Conservation (phyloP, 2,797 vertebrate genomes). For the Poecilia picta region DNA sequence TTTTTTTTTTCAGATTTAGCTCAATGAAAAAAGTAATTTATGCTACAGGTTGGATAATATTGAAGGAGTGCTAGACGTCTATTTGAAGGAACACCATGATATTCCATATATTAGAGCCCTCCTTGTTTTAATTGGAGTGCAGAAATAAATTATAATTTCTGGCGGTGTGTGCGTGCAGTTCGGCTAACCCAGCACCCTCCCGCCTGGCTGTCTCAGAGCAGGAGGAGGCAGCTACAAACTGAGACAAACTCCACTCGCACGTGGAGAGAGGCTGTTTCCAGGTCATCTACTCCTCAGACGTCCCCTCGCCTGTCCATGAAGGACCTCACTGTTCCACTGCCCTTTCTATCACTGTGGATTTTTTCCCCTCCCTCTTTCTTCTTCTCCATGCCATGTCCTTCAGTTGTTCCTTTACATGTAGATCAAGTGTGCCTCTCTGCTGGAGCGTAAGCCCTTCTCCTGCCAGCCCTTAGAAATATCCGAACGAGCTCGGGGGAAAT, state of each 20-base stretch:
- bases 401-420: slow-evolving; percentile 70
- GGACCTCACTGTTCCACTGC: slow-evolving; percentile 23
- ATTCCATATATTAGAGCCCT: not conserved
- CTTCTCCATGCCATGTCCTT: slow-evolving; percentile 43
- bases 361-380: not conserved
- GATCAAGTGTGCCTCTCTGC: slow-evolving; percentile 62
- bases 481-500: slow-evolving; percentile 54
- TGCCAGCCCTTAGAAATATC: slow-evolving; percentile 56
- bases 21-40: not conserved
- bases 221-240: slow-evolving; percentile 35
- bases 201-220: slow-evolving; percentile 44
- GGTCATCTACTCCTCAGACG: slow-evolving; percentile 72
- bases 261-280: slow-evolving; percentile 68
- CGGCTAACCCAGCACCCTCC: slow-evolving; percentile 25
- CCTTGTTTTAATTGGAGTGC: slow-evolving; percentile 13
- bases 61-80: not conserved
- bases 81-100: not conserved
- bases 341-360: not conserved
- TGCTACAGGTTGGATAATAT: not conserved
- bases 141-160: slow-evolving; percentile 25
- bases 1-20: not conserved
- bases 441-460: slow-evolving; percentile 59
- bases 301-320: slow-evolving; percentile 50
- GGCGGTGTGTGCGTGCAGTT: slow-evolving; percentile 16
- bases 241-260: slow-evolving; percentile 40